phyloP scores from a whole-genome alignment of 2,113 vertebrate species.

The Accipiter cooperii region DNA sequence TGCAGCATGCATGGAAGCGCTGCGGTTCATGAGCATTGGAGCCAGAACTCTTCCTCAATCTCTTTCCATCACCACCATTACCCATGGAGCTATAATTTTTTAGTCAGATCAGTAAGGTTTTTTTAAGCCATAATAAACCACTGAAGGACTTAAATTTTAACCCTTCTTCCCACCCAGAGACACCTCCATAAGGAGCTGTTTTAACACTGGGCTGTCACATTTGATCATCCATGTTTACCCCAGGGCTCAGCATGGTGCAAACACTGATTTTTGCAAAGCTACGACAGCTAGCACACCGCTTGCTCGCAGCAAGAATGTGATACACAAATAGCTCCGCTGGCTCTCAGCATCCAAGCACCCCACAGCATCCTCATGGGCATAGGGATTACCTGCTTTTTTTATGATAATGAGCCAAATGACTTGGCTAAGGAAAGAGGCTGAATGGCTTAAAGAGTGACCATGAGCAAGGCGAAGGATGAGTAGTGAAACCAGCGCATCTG shows the following conservation, averaged over 20 bases:
- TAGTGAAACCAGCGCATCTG: background rate
- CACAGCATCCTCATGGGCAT: accelerated
- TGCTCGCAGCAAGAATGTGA: background rate
- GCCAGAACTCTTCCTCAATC: background rate
- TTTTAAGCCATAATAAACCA: background rate
- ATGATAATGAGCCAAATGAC: accelerated
- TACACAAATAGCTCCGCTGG: background rate
- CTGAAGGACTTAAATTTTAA: background rate
- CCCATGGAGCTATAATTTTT: background rate
- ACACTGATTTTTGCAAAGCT: background rate
- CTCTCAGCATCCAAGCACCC: accelerated
- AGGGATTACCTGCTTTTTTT: background rate
- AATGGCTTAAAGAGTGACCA: background rate
- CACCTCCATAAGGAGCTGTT: background rate
- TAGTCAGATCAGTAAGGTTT: background rate
- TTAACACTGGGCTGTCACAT: background rate
- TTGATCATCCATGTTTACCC: background rate
- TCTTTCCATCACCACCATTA: background rate
- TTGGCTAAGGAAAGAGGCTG: background rate
- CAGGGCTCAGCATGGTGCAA: background rate
- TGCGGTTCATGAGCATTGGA: background rate
- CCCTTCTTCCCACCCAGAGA: background rate
- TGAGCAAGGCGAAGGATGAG: background rate
- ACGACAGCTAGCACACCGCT: accelerated
- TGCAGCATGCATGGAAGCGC: accelerated